Conservation (phyloP, 2,888 invertebrate species). For the Oasisia sp. region DNA sequence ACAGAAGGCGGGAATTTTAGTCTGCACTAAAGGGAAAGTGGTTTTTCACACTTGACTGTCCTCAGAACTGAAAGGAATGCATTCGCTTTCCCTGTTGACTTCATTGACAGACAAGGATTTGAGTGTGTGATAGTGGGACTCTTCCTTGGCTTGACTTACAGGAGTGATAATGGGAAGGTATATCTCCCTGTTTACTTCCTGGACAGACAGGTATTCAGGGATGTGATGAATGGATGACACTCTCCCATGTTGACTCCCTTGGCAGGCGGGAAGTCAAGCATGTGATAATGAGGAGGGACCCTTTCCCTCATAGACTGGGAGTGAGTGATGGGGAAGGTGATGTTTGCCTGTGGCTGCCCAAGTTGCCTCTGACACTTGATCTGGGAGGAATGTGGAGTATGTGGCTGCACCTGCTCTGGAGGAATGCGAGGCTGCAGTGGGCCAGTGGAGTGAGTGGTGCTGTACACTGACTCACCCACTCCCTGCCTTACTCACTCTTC, state of each 20-base stretch:
- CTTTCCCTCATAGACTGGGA: conserved; percentile 3
- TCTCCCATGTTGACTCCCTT: neutral
- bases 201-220: neutral
- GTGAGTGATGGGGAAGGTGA: neutral
- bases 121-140: neutral
- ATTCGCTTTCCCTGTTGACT: neutral
- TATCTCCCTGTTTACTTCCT: neutral
- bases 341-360: neutral
- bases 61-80: neutral
- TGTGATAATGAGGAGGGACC: neutral
- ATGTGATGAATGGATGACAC: neutral
- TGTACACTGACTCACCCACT: neutral
- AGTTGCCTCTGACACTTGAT: neutral
- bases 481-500: neutral
- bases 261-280: conserved; percentile 6
- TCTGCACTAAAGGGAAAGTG: neutral
- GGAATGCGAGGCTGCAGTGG: neutral
- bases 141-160: neutral
- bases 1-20: neutral
- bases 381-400: neutral
- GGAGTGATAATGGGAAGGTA: neutral
- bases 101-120: neutral
- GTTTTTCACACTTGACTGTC: neutral
- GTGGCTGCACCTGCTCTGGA: neutral
- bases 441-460: neutral